These are phyloP conservation scores for Hololepta plana DNA, from an alignment of 2,888 invertebrate species.

Conservation along the genomic window DNA sequence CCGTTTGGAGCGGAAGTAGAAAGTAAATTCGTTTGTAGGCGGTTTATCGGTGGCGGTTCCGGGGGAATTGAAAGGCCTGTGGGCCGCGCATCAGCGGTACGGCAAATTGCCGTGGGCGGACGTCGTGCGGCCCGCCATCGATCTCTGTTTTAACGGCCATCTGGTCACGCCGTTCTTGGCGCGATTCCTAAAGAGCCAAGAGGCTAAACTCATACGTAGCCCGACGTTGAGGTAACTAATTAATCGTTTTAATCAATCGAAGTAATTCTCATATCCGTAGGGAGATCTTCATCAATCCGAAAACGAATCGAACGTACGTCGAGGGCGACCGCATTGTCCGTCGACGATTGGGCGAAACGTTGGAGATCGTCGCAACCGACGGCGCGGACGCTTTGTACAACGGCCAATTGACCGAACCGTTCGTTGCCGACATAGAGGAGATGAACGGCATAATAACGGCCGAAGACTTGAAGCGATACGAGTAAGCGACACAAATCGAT, in stretches of 20 bases:
- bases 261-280: slow-evolving; percentile 10
- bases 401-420: slow-evolving; percentile 30
- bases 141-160: slow-evolving; percentile 55
- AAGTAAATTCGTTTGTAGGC: slow-evolving; percentile 27
- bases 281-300: slow-evolving; percentile 23
- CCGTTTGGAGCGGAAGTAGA: neutral
- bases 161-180: slow-evolving; percentile 34
- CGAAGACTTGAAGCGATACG: slow-evolving; percentile 57
- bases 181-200: slow-evolving; percentile 10
- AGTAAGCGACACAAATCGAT: slow-evolving; percentile 26
- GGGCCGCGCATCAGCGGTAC: slow-evolving; percentile 52
- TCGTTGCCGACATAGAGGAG: slow-evolving; percentile 21
- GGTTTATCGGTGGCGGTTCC: slow-evolving; percentile 72
- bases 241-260: neutral
- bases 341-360: slow-evolving; percentile 31
- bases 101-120: slow-evolving; percentile 63
- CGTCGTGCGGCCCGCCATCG: slow-evolving; percentile 60
- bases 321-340: slow-evolving; percentile 26
- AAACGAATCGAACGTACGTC: slow-evolving; percentile 23
- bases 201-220: slow-evolving; percentile 9
- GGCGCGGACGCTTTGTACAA: slow-evolving; percentile 37
- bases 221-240: slow-evolving; percentile 14
- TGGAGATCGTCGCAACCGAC: slow-evolving; percentile 32
- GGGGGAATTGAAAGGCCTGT: slow-evolving; percentile 74
- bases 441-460: slow-evolving; percentile 61